phyloP scores from a whole-genome alignment of 2,113 vertebrate genomes.

The Mus pahari region DNA sequence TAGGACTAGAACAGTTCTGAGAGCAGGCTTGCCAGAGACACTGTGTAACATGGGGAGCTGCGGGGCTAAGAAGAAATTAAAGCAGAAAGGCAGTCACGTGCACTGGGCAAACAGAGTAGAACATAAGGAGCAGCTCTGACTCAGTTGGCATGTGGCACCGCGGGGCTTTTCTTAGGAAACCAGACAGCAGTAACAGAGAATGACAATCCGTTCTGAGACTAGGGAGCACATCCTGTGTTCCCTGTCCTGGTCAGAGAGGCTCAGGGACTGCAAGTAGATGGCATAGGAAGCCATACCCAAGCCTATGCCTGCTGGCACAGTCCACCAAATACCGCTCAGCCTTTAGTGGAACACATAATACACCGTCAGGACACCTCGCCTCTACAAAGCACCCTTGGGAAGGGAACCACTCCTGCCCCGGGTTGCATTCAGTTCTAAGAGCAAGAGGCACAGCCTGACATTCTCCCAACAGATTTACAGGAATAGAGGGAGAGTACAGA shows the following conservation, averaged over 20 bases:
- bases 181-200: background rate
- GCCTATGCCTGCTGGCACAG: background rate
- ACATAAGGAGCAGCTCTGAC: background rate
- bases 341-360: background rate
- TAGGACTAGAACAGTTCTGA: slow-evolving; percentile 50
- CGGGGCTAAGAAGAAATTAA: background rate
- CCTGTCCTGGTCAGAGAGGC: background rate
- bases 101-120: slow-evolving; percentile 3
- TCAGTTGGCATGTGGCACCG: background rate
- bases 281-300: background rate
- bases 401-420: background rate
- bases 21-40: slow-evolving; percentile 60
- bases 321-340: background rate
- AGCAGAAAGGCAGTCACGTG: slow-evolving; percentile 49
- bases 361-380: background rate
- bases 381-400: background rate
- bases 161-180: slow-evolving; percentile 55
- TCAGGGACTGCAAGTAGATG: background rate
- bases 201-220: background rate
- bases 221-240: background rate
- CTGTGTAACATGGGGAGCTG: slow-evolving; percentile 49
- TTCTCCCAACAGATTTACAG: background rate
- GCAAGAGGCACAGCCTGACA: background rate
- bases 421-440: background rate
- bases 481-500: background rate